A percentile compares a stretch with the other conserved stretches of the same genome.
phyloP scores from a whole-genome alignment of 2,797 vertebrate species.

The Microctenopoma lineatum region DNA sequence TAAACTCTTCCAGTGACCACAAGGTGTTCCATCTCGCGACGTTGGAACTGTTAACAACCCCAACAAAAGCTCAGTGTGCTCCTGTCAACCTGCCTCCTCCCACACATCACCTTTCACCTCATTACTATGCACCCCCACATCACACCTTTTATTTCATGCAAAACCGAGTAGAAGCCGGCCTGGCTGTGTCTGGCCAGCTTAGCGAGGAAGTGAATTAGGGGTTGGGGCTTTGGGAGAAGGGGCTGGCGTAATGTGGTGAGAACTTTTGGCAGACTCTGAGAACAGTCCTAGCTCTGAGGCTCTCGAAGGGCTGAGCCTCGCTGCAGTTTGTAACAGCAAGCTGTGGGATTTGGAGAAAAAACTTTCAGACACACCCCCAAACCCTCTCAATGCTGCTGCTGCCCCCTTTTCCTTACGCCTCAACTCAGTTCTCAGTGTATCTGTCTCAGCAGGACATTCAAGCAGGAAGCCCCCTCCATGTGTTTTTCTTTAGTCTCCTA shows the following conservation, averaged over 20 bases:
- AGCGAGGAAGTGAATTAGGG: conserved; percentile 44
- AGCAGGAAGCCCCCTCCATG: conserved; percentile 54
- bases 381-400: conserved; percentile 32
- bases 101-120: conserved; percentile 68
- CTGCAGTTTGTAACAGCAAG: conserved; percentile 76
- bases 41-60: conserved; percentile 55
- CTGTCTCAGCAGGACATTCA: conserved; percentile 42
- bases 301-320: conserved; percentile 57
- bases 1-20: conserved; percentile 32
- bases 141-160: conserved; percentile 46
- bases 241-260: conserved; percentile 41
- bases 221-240: conserved; percentile 28
- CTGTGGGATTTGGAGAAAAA: conserved; percentile 74
- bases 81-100: conserved; percentile 70
- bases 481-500: conserved; percentile 40
- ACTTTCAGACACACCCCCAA: conserved; percentile 69
- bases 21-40: conserved; percentile 50
- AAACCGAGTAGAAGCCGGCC: conserved; percentile 22
- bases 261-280: conserved; percentile 53
- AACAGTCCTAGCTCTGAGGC: conserved; percentile 52
- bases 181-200: conserved; percentile 26
- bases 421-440: conserved; percentile 41
- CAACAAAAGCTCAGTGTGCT: conserved; percentile 74
- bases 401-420: conserved; percentile 28
- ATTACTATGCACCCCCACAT: conserved; percentile 15